These are phyloP conservation scores for Anadara kagoshimensis DNA, from an alignment of 1,140 invertebrate genomes.

Conservation along the genomic window DNA sequence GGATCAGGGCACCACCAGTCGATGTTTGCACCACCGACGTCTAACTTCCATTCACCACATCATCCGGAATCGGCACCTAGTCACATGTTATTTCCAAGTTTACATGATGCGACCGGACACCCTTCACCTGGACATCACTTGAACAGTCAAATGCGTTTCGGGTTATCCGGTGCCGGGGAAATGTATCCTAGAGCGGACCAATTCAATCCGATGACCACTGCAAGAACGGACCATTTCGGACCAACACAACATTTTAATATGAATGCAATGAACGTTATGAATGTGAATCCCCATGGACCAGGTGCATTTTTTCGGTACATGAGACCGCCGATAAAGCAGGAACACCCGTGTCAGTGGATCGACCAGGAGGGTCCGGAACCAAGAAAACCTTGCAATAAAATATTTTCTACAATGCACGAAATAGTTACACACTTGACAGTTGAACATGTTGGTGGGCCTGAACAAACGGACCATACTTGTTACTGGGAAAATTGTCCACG, in stretches of 20 bases:
- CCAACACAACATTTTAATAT: conserved; percentile 63
- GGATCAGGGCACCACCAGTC: conserved; percentile 61
- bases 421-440: conserved; percentile 98
- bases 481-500: conserved; percentile 85
- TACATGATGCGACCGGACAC: conserved; percentile 69
- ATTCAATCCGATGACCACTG: conserved; percentile 71
- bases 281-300: conserved; percentile 64
- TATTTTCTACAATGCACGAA: conserved; percentile 94
- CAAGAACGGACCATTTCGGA: conserved; percentile 60
- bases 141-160: conserved; percentile 64
- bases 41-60: conserved; percentile 73
- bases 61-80: conserved; percentile 72
- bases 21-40: conserved; percentile 69
- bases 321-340: conserved; percentile 85
- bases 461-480: conserved; percentile 93
- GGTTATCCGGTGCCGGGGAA: conserved; percentile 73
- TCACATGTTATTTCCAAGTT: conserved; percentile 74
- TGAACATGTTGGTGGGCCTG: conserved; percentile 94
- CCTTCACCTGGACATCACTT: conserved; percentile 51
- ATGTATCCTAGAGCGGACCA: conserved; percentile 73
- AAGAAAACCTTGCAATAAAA: conserved; percentile 92
- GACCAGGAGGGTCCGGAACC: conserved; percentile 86
- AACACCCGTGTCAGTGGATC: conserved; percentile 95
- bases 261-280: conserved; percentile 70
- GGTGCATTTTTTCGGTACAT: conserved; percentile 91